Conservation (phyloP, 2,888 invertebrate genomes). For the Electrophaes corylata region DNA sequence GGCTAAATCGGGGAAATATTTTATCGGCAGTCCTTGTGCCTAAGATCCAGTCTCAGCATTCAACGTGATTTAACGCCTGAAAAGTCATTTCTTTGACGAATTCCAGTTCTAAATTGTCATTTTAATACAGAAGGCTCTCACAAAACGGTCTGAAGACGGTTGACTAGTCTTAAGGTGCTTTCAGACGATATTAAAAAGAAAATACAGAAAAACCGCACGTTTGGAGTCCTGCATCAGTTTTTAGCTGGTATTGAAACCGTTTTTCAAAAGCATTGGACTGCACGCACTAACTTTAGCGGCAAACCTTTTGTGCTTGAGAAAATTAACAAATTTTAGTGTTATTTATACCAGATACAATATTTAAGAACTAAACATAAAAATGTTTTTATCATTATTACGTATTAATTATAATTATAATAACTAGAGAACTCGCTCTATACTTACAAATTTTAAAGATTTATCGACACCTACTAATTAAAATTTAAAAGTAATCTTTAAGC, state of each 20-base stretch:
- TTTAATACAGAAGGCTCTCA: constrained; percentile 31
- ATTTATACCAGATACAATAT: too few relatives aligned
- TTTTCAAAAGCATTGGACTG: too few relatives aligned
- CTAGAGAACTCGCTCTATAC: too few relatives aligned
- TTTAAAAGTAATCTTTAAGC: too few relatives aligned
- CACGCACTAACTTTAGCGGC: too few relatives aligned
- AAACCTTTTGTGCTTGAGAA: too few relatives aligned
- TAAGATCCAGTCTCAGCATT: constrained; percentile 15
- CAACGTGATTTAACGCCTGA: constrained; percentile 28
- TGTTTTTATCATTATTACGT: too few relatives aligned
- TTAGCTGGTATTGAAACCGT: background rate
- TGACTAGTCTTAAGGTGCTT: background rate
- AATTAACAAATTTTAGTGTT: too few relatives aligned
- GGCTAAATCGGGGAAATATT: constrained; percentile 13
- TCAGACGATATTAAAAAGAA: background rate
- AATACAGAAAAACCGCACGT: background rate
- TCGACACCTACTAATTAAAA: too few relatives aligned
- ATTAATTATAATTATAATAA: too few relatives aligned
- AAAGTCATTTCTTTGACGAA: constrained; percentile 39
- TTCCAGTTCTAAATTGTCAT: constrained; percentile 35
- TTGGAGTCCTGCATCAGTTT: background rate
- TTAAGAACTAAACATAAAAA: too few relatives aligned
- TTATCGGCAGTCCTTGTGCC: constrained; percentile 8
- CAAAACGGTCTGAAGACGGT: constrained; percentile 10
- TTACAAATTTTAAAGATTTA: too few relatives aligned